A percentile compares a stretch with the other conserved stretches of the same genome.
Evolutionary conservation across 1,140 invertebrate species (phyloP).

Genomic region (Macrotrachela quadricornifera): DNA sequence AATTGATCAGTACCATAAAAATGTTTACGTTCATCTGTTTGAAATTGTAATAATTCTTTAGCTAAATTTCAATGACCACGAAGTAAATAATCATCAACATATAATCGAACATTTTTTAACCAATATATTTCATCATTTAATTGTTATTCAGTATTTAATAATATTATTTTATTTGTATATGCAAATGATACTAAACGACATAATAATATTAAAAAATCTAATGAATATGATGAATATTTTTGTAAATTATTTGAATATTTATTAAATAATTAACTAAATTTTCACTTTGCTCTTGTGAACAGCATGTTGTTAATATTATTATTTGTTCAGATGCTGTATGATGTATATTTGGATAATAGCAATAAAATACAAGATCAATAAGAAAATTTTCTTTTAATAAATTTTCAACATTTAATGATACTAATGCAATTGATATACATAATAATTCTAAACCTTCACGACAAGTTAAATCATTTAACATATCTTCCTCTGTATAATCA

Average conservation of each 20-base stretch:
- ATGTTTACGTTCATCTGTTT: slow-evolving; percentile 58
- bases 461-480: slow-evolving; percentile 37
- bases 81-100: slow-evolving; percentile 48
- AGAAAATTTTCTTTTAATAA: slow-evolving; percentile 54
- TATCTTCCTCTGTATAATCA: too few relatives aligned
- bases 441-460: slow-evolving; percentile 75
- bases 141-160: slow-evolving; percentile 24
- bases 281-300: slow-evolving; percentile 17
- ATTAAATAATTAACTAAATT: too few relatives aligned
- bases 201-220: slow-evolving; percentile 54
- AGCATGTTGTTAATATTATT: slow-evolving; percentile 51
- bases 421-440: slow-evolving; percentile 62
- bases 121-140: slow-evolving; percentile 55
- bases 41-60: slow-evolving; percentile 62
- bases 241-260: too few relatives aligned
- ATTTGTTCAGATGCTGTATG: slow-evolving; percentile 57
- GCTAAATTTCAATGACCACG: slow-evolving; percentile 74
- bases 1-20: slow-evolving; percentile 47
- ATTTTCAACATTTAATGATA: slow-evolving; percentile 52
- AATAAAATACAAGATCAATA: slow-evolving; percentile 60
- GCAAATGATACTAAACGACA: slow-evolving; percentile 31
- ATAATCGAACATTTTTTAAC: slow-evolving; percentile 38
- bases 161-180: not conserved
- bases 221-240: slow-evolving; percentile 28
- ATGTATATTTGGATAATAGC: slow-evolving; percentile 39